Percentiles rank a stretch among this genome's conserved stretches.
These are phyloP conservation scores for Candoia aspera DNA, from an alignment of 2,113 vertebrate genomes.

Conservation along the genomic window DNA sequence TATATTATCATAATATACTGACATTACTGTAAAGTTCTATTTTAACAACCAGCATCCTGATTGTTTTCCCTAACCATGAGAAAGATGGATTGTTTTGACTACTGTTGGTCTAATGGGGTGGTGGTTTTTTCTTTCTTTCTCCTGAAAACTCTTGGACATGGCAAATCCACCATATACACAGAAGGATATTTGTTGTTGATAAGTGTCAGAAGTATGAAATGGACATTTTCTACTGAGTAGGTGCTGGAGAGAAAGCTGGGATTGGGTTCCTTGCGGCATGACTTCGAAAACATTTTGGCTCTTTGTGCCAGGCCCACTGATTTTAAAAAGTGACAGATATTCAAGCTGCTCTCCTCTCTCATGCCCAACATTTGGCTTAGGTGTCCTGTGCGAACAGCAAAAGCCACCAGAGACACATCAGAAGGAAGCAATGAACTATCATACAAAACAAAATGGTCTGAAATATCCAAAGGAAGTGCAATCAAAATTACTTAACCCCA, in stretches of 20 bases:
- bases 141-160: neutral
- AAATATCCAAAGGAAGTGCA: neutral
- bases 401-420: neutral
- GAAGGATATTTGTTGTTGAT: neutral
- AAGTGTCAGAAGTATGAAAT: neutral
- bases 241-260: neutral
- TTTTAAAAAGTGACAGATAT: neutral
- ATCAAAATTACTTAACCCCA: neutral
- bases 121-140: neutral
- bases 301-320: neutral
- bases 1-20: neutral
- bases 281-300: neutral
- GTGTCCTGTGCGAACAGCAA: neutral
- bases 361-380: neutral
- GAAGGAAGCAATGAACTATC: neutral
- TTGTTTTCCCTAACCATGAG: neutral
- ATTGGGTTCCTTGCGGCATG: neutral
- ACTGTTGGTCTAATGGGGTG: neutral
- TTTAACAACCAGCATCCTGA: neutral
- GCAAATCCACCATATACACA: neutral
- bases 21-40: neutral
- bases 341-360: neutral
- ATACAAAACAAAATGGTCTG: neutral
- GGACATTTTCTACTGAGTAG: neutral
- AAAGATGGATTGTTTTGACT: neutral